These are phyloP conservation scores for Salpingus planirostris DNA, from an alignment of 2,888 invertebrate species.

Conservation along the genomic window DNA sequence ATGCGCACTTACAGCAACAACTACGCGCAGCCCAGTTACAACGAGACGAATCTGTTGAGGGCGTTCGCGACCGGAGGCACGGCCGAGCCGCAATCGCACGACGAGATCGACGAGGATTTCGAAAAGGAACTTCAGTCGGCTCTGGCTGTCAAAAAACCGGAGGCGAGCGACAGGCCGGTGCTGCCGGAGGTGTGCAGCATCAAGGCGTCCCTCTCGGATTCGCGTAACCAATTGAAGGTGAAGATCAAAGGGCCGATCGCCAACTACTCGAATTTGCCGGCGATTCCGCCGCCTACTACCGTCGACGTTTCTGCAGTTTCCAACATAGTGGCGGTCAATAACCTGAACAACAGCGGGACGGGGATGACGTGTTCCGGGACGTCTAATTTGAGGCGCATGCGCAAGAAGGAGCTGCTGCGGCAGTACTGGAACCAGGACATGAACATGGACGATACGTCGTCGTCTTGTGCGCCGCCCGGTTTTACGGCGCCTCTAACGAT, in stretches of 20 bases:
- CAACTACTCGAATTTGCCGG: constrained; percentile 56
- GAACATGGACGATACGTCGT: constrained; percentile 71
- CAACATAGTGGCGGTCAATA: constrained; percentile 42
- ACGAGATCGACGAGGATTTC: constrained; percentile 69
- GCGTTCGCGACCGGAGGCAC: constrained; percentile 60
- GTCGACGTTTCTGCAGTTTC: constrained; percentile 38
- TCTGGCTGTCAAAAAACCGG: constrained; percentile 48
- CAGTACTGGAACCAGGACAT: constrained; percentile 82
- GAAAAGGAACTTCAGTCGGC: constrained; percentile 67
- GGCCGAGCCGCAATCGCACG: constrained; percentile 57
- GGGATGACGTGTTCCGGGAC: constrained; percentile 47
- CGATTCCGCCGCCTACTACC: constrained; percentile 49
- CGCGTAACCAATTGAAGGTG: constrained; percentile 78
- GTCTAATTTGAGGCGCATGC: constrained; percentile 73
- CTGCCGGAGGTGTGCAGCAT: constrained; percentile 46
- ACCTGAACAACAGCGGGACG: constrained; percentile 32
- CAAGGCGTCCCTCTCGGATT: constrained; percentile 69
- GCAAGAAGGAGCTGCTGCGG: constrained; percentile 78
- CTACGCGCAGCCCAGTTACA: constrained; percentile 50
- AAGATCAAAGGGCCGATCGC: constrained; percentile 87
- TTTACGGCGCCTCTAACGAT: constrained; percentile 50
- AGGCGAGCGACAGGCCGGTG: constrained; percentile 40
- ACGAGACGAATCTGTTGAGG: constrained; percentile 56
- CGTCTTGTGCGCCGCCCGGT: constrained; percentile 41
- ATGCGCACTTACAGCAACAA: constrained; percentile 75